phyloP scores from a whole-genome alignment of 2,797 vertebrate species.

The Schizothorax lantsangensis region DNA sequence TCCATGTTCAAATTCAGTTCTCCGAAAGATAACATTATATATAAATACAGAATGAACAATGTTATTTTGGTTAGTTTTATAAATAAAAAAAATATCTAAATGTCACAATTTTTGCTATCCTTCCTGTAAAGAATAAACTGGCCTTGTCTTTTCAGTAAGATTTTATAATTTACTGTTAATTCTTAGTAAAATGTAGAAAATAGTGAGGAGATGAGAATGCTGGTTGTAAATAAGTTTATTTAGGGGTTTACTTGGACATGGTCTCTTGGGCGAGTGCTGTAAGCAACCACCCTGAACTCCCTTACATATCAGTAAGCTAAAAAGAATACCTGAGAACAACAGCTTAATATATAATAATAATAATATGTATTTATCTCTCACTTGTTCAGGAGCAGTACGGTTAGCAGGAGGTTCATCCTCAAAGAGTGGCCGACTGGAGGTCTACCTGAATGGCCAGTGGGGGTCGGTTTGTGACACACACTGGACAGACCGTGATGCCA shows the following conservation, averaged over 20 bases:
- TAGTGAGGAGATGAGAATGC: background rate
- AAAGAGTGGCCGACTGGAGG: slow-evolving; percentile 80
- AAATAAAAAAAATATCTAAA: background rate
- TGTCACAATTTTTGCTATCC: background rate
- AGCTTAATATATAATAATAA: background rate
- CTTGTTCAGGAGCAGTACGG: slow-evolving; percentile 79
- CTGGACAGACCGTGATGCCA: slow-evolving; percentile 89
- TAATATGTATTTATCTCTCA: background rate
- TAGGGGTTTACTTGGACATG: background rate
- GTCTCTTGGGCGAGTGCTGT: background rate
- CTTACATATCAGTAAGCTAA: background rate
- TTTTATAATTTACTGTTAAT: background rate
- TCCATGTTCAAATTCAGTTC: background rate
- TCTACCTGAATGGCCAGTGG: slow-evolving; percentile 89
- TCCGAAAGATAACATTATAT: background rate
- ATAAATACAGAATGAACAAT: background rate
- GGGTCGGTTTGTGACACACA: slow-evolving; percentile 88
- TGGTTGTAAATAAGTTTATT: background rate
- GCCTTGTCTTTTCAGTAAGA: background rate
- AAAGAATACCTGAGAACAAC: background rate
- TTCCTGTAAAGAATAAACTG: background rate
- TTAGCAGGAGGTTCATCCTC: slow-evolving; percentile 78
- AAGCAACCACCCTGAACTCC: background rate
- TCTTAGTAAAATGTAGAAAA: background rate
- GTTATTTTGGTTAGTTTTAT: background rate